Evolutionary conservation across 2,888 invertebrate species (phyloP).

Genomic region (Zaprionus lineosus): DNA sequence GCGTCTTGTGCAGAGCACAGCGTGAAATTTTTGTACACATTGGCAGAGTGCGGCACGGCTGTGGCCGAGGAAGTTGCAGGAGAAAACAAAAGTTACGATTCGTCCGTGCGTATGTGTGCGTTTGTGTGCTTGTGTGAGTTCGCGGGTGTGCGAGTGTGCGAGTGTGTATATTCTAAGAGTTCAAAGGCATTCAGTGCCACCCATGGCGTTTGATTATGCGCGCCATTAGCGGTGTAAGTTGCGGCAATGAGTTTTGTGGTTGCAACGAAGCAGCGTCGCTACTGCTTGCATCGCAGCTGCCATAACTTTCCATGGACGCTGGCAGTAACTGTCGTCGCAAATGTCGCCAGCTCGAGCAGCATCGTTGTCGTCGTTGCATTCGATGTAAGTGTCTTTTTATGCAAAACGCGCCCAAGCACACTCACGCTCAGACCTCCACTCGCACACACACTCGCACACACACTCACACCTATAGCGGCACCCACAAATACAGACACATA

Average conservation of each 20-base stretch:
- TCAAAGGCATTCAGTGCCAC: conserved; percentile 62
- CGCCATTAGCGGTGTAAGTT: conserved; percentile 79
- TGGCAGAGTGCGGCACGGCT: conserved; percentile 41
- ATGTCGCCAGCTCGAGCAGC: conserved; percentile 62
- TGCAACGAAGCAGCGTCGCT: conserved; percentile 31
- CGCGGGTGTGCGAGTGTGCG: conserved; percentile 6
- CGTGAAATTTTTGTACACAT: conserved; percentile 68
- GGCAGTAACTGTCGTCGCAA: conserved; percentile 78
- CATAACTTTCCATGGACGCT: conserved; percentile 74
- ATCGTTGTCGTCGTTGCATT: conserved; percentile 47
- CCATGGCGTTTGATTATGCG: conserved; percentile 80
- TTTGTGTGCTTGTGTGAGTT: background rate
- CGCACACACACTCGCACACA: background rate
- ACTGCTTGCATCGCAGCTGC: conserved; percentile 30
- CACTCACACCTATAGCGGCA: background rate
- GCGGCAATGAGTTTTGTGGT: conserved; percentile 78
- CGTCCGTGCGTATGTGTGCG: conserved; percentile 21
- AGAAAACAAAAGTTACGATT: conserved; percentile 77
- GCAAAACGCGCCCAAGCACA: conserved; percentile 61
- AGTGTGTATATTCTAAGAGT: conserved; percentile 24
- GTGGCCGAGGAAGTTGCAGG: conserved; percentile 43
- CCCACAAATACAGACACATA: background rate
- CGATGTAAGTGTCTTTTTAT: conserved; percentile 72
- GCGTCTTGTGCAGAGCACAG: conserved; percentile 62
- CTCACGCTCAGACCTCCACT: conserved; percentile 5